A percentile compares a stretch with the other conserved stretches of the same genome.
Evolutionary conservation across 2,888 invertebrate genomes (phyloP).

Genomic region (Drosophila rellima): DNA sequence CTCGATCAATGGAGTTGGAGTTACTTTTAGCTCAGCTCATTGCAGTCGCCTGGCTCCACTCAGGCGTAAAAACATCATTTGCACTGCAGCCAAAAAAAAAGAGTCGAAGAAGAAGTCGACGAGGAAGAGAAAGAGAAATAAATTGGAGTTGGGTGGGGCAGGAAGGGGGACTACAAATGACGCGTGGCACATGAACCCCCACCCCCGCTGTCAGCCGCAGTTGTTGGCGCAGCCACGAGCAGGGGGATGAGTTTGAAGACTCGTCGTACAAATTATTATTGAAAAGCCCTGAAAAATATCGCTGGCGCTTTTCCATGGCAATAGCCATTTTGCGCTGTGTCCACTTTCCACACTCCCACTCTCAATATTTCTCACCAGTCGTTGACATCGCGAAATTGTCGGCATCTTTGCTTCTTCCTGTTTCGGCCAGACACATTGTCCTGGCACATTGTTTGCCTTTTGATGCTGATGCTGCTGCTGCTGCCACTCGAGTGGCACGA

Average conservation of each 20-base stretch:
- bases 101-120: neutral
- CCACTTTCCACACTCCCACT: slow-evolving; percentile 1
- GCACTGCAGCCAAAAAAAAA: slow-evolving; percentile 27
- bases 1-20: slow-evolving; percentile 43
- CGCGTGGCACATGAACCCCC: slow-evolving; percentile 22
- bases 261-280: slow-evolving; percentile 40
- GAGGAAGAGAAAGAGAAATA: neutral
- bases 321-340: slow-evolving; percentile 38
- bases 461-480: slow-evolving; percentile 27
- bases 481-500: slow-evolving; percentile 16
- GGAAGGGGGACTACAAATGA: neutral
- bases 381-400: slow-evolving; percentile 43
- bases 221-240: slow-evolving; percentile 30
- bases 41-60: slow-evolving; percentile 27
- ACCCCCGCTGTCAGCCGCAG: slow-evolving; percentile 54
- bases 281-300: slow-evolving; percentile 39
- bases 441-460: slow-evolving; percentile 64
- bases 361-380: neutral
- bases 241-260: neutral
- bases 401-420: slow-evolving; percentile 30
- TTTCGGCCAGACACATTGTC: slow-evolving; percentile 50
- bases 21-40: slow-evolving; percentile 17
- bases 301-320: slow-evolving; percentile 33
- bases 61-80: slow-evolving; percentile 55
- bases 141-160: neutral